phyloP scores from a whole-genome alignment of 2,888 invertebrate genomes.

The Drosophila fungiperda region DNA sequence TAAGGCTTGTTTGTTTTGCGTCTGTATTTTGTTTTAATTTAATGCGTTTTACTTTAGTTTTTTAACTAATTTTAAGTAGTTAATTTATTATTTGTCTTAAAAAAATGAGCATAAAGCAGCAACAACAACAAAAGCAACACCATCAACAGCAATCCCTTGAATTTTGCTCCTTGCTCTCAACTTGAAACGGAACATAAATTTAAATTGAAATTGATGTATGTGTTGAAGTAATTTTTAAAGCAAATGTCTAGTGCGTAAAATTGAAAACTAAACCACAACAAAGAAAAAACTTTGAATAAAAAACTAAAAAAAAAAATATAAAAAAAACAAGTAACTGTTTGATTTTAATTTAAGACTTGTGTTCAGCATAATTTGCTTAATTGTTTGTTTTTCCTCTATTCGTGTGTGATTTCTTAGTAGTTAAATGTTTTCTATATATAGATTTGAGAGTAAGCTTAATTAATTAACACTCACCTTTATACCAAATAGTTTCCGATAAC shows the following conservation, averaged over 20 bases:
- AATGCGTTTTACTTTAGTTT: constrained; percentile 67
- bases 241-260: constrained; percentile 72
- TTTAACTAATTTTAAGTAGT: constrained; percentile 83
- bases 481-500: constrained; percentile 58
- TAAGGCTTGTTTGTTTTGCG: constrained; percentile 61
- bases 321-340: constrained; percentile 42
- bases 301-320: constrained; percentile 38
- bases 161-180: constrained; percentile 20
- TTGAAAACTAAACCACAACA: constrained; percentile 48
- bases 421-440: constrained; percentile 53
- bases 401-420: constrained; percentile 49
- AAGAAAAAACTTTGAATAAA: constrained; percentile 56
- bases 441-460: constrained; percentile 40
- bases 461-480: constrained; percentile 30
- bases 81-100: constrained; percentile 80
- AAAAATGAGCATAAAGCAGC: constrained; percentile 24
- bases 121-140: constrained; percentile 16
- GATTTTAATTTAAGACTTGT: constrained; percentile 50
- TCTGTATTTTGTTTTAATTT: constrained; percentile 73
- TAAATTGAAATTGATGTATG: constrained; percentile 44
- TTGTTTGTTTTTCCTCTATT: constrained; percentile 27
- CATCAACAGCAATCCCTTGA: constrained; percentile 1
- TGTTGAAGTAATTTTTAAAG: constrained; percentile 70
- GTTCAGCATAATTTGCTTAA: constrained; percentile 22
- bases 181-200: constrained; percentile 30